These are phyloP conservation scores for Willowsia nigromaculata DNA, from an alignment of 2,888 invertebrate genomes.

Conservation along the genomic window DNA sequence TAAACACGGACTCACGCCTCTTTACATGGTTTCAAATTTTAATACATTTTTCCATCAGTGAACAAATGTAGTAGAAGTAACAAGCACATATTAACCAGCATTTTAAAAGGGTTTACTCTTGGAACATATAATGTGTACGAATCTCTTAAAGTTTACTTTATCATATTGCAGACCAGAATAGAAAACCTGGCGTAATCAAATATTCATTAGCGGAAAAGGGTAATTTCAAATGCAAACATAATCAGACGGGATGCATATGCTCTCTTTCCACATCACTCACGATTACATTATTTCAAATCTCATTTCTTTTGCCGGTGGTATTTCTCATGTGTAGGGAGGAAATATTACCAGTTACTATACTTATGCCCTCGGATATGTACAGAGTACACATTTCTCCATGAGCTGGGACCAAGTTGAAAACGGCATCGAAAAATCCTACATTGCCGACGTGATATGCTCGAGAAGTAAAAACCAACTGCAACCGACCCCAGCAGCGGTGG, in stretches of 20 bases:
- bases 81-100: not conserved
- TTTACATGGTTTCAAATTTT: not conserved
- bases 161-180: not conserved
- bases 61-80: no score
- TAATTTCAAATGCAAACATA: slow-evolving; percentile 62
- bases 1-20: slow-evolving; percentile 2
- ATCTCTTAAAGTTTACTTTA: not conserved
- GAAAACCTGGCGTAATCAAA: slow-evolving; percentile 33
- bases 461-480: no score
- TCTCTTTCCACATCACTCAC: slow-evolving; percentile 58
- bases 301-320: slow-evolving; percentile 28
- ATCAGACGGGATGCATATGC: slow-evolving; percentile 62
- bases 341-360: not conserved
- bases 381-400: not conserved
- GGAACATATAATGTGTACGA: not conserved
- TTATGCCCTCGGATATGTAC: slow-evolving; percentile 28
- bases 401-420: not conserved
- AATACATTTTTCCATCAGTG: not conserved
- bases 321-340: not conserved
- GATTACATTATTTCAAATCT: slow-evolving; percentile 47
- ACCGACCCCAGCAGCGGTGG: not conserved
- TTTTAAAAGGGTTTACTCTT: no score
- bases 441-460: not conserved
- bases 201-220: slow-evolving; percentile 52
- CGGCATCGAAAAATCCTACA: not conserved